Evolutionary conservation across 2,888 invertebrate species (phyloP).

Genomic region (Chymomyza fuscimana): DNA sequence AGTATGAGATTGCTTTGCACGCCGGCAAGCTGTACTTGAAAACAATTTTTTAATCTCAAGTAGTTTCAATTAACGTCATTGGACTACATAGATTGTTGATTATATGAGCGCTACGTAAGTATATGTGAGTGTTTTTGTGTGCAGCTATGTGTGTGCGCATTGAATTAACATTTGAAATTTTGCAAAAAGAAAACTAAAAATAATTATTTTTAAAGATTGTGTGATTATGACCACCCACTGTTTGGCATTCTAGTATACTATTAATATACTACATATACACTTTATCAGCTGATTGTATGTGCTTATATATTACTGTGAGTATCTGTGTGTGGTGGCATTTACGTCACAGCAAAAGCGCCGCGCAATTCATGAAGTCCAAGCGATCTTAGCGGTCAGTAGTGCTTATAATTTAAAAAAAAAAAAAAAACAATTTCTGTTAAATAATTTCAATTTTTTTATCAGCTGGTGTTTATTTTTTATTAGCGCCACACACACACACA

Average conservation of each 20-base stretch:
- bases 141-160: constrained; percentile 27
- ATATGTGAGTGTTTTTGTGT: constrained; percentile 20
- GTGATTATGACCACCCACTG: constrained; percentile 50
- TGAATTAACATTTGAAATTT: constrained; percentile 51
- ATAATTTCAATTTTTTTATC: constrained; percentile 1
- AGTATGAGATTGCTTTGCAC: neutral
- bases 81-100: constrained; percentile 70
- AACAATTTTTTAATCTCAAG: constrained; percentile 64
- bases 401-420: neutral
- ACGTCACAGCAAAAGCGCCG: constrained; percentile 1
- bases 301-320: neutral
- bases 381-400: neutral
- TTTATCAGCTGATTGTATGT: neutral
- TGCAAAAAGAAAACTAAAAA: constrained; percentile 13
- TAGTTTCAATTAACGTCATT: constrained; percentile 75
- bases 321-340: neutral
- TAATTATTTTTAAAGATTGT: constrained; percentile 41
- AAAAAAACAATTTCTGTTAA: neutral
- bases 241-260: neutral
- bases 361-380: neutral
- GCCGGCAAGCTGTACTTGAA: constrained; percentile 44
- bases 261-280: neutral
- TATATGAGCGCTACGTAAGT: constrained; percentile 9
- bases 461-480: neutral
- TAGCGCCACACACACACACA: neutral